Percentiles rank a stretch among this genome's conserved stretches.
Evolutionary conservation across 2,113 vertebrate species (phyloP).

Genomic region (human): DNA sequence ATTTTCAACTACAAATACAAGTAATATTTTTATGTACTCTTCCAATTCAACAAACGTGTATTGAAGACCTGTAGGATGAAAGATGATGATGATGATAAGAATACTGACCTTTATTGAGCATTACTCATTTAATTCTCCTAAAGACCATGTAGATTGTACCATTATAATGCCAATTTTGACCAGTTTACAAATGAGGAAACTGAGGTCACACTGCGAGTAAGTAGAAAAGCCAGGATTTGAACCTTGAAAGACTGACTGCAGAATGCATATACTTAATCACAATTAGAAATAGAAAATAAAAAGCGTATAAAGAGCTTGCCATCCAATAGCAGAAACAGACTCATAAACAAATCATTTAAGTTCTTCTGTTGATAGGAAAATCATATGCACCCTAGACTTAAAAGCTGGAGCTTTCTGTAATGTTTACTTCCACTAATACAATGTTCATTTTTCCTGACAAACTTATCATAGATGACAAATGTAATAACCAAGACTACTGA

Average conservation of each 20-base stretch:
- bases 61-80: background rate
- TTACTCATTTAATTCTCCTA: background rate
- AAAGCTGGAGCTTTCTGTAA: background rate
- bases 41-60: background rate
- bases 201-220: background rate
- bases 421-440: background rate
- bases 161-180: background rate
- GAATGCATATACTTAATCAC: background rate
- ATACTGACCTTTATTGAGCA: background rate
- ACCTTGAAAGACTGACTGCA: background rate
- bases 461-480: background rate
- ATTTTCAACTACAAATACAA: conserved; percentile 13
- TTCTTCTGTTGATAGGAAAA: background rate
- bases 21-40: background rate
- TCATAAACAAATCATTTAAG: background rate
- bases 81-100: background rate
- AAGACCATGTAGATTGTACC: background rate
- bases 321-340: background rate
- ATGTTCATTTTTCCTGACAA: background rate
- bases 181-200: background rate
- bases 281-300: background rate
- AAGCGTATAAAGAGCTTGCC: background rate
- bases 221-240: background rate
- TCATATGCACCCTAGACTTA: background rate
- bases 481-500: background rate